Evolutionary conservation across 2,888 invertebrate species (phyloP).

Genomic region (Arrhopalites spinosus): DNA sequence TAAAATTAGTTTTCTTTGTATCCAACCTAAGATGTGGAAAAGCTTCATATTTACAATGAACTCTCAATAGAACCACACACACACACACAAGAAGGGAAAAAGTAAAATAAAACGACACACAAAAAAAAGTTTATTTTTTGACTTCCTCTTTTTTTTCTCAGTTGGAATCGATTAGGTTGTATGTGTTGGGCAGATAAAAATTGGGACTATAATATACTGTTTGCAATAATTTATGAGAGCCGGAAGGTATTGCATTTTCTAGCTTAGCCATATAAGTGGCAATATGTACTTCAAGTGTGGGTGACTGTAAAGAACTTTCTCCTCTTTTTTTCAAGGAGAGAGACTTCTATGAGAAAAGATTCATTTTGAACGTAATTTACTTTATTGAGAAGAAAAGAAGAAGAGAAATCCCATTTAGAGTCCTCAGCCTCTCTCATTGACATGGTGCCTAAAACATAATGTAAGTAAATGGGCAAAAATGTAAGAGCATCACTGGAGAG

Average conservation of each 20-base stretch:
- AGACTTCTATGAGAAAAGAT: no score
- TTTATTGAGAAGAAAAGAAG: slow-evolving; percentile 12
- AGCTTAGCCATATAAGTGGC: neutral
- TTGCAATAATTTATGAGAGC: slow-evolving; percentile 26
- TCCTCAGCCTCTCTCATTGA: neutral
- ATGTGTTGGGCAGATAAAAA: neutral
- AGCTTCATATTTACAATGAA: no score
- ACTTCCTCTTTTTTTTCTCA: neutral
- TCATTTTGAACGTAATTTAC: slow-evolving; percentile 18
- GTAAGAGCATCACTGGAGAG: neutral
- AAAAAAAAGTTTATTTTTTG: neutral
- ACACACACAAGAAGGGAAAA: neutral
- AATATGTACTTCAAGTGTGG: neutral
- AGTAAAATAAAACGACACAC: neutral
- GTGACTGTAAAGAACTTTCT: neutral
- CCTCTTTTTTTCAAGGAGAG: neutral
- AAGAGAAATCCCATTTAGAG: slow-evolving; percentile 15
- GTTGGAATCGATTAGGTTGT: slow-evolving; percentile 19
- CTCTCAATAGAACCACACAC: no score
- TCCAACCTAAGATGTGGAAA: neutral
- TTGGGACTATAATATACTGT: slow-evolving; percentile 13
- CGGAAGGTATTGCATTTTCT: slow-evolving; percentile 19
- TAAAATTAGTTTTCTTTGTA: slow-evolving; percentile 10
- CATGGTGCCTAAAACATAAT: neutral
- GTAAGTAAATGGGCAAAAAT: neutral